Base-by-base conservation (phyloP, 1,140 invertebrate species). In the Rhagoletis zephyria region DNA sequence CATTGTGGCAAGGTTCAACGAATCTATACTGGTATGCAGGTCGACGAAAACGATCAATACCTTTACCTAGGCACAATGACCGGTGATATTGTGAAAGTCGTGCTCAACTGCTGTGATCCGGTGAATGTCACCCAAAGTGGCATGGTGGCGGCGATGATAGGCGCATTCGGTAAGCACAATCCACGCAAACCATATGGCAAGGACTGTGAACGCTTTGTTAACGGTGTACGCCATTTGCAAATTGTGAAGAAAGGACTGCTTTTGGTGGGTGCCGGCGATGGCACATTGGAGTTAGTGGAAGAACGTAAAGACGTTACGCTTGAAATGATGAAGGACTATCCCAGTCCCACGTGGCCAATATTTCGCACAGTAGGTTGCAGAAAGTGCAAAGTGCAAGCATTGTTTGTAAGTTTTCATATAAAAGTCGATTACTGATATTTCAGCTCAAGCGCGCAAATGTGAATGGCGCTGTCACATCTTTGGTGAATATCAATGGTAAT, bases 31-130 rank as follows among this genome's bases (percentile, higher is more conserved):
- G 96, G 95, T 81, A 93, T 96, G 48, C 94, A 94, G 51, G 93
- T 96, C 48, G 95, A 95, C 89, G 91, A 93, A 2, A 94, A 95
- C 85, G 97, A 98, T 90, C 94, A 95, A 60, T 95, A 94, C 87
- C 95, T 96, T 45, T 97, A 96, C 90, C 97, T 97, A 90, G 97
- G 97, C 14, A 98, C 97, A 30, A 95, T 95, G 90, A 97, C 94
- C 0, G 94, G 95, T 3, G 95, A 95, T 89, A 94, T 95, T 88
- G 93, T 95, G 67, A 95, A 95, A 92, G 94, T 95, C 87, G 93
- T 94, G 2, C 93, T 97, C 12, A 96, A 96, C 89, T 96, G 95
- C 89, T 94, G 95, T 74, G 95, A 96, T 90, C 89, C 94, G 0
- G 93, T 94, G 16, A 91, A 93, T 86, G 90, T 93, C 9, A 94